Conservation (phyloP, 2,888 invertebrate genomes). For the Cephus rjabovi region DNA sequence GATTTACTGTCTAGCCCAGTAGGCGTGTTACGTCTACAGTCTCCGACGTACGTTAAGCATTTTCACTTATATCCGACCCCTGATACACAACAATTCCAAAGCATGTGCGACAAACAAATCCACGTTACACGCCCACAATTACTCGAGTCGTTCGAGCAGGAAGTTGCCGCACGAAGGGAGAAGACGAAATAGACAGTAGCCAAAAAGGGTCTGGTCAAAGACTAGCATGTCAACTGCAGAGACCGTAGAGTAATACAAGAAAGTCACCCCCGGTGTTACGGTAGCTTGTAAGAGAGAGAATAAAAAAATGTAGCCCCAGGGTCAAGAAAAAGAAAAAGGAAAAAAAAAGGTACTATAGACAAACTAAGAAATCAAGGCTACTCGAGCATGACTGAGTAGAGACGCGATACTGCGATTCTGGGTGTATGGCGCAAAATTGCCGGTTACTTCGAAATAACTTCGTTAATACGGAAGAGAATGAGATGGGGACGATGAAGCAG, state of each 20-base stretch:
- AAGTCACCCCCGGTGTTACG: neutral
- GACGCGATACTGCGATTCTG: neutral
- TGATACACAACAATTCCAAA: neutral
- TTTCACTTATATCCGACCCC: neutral
- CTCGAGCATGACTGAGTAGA: no score
- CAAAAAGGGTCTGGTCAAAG: conserved; percentile 35
- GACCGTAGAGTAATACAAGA: neutral
- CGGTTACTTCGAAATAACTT: conserved; percentile 52
- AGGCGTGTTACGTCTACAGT: conserved; percentile 9
- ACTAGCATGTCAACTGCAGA: conserved; percentile 43
- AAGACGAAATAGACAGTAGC: conserved; percentile 18
- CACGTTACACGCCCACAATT: conserved; percentile 37
- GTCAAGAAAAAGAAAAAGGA: no score
- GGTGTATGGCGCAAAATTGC: neutral
- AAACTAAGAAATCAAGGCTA: neutral
- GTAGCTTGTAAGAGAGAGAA: no score
- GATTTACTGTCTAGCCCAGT: conserved; percentile 21
- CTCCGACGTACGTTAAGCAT: neutral
- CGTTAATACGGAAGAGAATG: conserved; percentile 38
- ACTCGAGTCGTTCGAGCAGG: conserved; percentile 34
- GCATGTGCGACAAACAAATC: conserved; percentile 24
- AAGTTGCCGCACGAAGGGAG: conserved; percentile 23
- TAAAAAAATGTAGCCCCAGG: no score
- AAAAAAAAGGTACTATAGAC: neutral
- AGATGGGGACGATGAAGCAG: conserved; percentile 1